These are phyloP conservation scores for Heteromormyrus szaboi DNA, from an alignment of 2,797 vertebrate species.

Conservation along the genomic window DNA sequence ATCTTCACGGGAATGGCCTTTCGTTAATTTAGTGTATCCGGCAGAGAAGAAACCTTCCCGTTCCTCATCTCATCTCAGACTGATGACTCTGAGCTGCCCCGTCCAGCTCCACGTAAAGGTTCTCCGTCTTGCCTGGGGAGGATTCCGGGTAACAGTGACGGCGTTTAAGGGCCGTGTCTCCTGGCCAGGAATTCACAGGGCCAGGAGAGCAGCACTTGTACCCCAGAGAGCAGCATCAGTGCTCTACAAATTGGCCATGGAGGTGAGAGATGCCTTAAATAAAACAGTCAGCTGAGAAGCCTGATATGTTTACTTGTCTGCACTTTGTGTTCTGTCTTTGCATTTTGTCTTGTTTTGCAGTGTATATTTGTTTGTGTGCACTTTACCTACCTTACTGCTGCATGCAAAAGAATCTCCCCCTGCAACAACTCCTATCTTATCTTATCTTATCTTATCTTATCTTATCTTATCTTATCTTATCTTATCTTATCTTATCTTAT, in stretches of 20 bases:
- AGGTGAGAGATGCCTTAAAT: not conserved
- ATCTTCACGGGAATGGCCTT: constrained; percentile 73
- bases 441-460: too few relatives aligned
- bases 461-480: too few relatives aligned
- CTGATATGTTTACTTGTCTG: not conserved
- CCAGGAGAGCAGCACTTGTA: not conserved
- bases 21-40: constrained; percentile 61
- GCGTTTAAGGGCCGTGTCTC: not conserved
- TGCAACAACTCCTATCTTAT: not conserved
- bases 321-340: not conserved
- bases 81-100: constrained; percentile 58
- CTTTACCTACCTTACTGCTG: not conserved
- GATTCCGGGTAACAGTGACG: not conserved
- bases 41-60: not conserved
- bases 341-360: not conserved
- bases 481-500: too few relatives aligned
- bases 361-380: not conserved
- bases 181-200: not conserved
- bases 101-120: constrained; percentile 46
- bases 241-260: not conserved
- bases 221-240: not conserved
- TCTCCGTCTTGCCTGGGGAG: constrained; percentile 17
- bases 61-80: constrained; percentile 50
- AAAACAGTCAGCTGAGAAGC: not conserved
- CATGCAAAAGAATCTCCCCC: not conserved